Evolutionary conservation across 2,113 vertebrate species (phyloP).

Genomic region (Suncus etruscus): DNA sequence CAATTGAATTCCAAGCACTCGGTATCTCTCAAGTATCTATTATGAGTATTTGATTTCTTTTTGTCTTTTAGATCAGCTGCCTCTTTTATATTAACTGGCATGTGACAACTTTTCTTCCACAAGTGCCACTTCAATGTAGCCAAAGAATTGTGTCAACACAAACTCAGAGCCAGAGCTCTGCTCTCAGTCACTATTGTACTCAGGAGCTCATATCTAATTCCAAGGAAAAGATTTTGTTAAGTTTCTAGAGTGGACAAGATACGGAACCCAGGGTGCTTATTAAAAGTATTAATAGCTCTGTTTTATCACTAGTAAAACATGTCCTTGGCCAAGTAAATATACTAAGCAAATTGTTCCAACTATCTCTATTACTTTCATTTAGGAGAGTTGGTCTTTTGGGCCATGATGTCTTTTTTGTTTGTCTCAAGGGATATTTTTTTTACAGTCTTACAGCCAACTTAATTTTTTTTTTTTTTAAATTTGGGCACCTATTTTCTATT

Average conservation of each 20-base stretch:
- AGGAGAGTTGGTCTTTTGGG: constrained; percentile 7
- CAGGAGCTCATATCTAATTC: background rate
- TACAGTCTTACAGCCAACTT: background rate
- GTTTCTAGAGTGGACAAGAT: background rate
- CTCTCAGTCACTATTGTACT: background rate
- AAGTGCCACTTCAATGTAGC: background rate
- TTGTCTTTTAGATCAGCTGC: background rate
- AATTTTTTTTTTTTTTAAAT: background rate
- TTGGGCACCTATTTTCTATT: constrained; percentile 67
- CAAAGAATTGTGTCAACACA: background rate
- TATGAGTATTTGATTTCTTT: background rate
- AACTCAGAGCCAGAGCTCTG: background rate
- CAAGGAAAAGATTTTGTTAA: background rate
- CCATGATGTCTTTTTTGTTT: background rate
- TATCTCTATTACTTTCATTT: background rate
- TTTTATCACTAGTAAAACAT: constrained; percentile 1
- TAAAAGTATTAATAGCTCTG: constrained; percentile 9
- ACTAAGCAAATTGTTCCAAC: constrained; percentile 29
- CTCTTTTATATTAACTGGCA: background rate
- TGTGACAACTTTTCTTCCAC: background rate
- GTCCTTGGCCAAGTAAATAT: constrained; percentile 16
- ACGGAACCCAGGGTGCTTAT: background rate
- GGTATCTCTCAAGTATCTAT: background rate
- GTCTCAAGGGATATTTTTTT: background rate
- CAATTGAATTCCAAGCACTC: background rate